A percentile compares a stretch with the other conserved stretches of the same genome.
Evolutionary conservation across 2,113 vertebrate species (phyloP).

Genomic region (Tragulus kanchil): DNA sequence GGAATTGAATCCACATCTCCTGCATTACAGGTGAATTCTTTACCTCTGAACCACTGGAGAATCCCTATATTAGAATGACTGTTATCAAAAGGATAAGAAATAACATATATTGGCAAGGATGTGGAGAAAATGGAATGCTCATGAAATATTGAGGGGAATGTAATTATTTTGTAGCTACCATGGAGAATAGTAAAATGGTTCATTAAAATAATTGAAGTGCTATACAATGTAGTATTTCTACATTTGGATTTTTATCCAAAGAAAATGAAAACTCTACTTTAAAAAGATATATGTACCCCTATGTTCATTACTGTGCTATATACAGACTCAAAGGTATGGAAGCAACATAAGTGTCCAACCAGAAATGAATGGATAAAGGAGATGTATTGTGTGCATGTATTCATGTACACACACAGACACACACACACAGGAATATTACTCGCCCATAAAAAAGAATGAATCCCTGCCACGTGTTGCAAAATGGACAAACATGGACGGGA

Average conservation of each 20-base stretch:
- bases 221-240: neutral
- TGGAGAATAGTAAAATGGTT: neutral
- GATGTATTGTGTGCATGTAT: neutral
- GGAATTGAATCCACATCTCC: neutral
- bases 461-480: neutral
- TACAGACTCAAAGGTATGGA: neutral
- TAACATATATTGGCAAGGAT: neutral
- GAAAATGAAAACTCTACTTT: neutral
- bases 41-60: neutral
- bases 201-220: neutral
- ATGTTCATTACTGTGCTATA: neutral
- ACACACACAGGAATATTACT: too few species aligned
- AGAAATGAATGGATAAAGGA: neutral
- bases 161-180: neutral
- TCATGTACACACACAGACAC: too few species aligned
- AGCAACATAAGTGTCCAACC: accelerated
- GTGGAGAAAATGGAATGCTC: neutral
- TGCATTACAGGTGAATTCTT: neutral
- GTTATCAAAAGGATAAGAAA: neutral
- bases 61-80: neutral
- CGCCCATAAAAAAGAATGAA: too few species aligned
- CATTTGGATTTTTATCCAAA: neutral
- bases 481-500: neutral
- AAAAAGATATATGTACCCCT: neutral
- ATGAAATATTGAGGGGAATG: neutral